These are phyloP conservation scores for Helicoverpa armigera DNA, from an alignment of 1,140 invertebrate species.

Conservation along the genomic window DNA sequence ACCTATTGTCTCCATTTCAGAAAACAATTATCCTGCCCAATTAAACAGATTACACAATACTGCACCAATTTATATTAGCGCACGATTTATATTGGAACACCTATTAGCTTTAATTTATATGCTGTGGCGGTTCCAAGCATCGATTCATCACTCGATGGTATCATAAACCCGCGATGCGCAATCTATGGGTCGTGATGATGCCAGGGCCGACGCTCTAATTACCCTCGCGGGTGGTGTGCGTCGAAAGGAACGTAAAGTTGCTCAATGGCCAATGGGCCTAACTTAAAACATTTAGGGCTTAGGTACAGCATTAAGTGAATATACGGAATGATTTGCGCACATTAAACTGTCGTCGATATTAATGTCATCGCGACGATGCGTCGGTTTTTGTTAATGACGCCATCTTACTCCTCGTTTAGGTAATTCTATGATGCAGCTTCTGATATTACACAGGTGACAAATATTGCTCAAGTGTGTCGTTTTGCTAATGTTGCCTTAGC, in stretches of 20 bases:
- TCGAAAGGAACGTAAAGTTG: constrained; percentile 3
- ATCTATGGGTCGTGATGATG: constrained; percentile 16
- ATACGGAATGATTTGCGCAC: background rate
- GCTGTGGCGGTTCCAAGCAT: background rate
- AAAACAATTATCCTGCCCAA: background rate
- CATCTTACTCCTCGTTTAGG: background rate
- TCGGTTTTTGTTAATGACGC: background rate
- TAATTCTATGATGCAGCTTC: background rate
- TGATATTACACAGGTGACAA: background rate
- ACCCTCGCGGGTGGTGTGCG: constrained; percentile 2
- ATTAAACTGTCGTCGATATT: constrained; percentile 22
- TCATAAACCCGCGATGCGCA: constrained; percentile 23
- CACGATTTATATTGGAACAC: constrained; percentile 29
- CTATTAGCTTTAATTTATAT: constrained; percentile 32
- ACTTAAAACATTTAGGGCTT: background rate
- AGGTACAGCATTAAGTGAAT: background rate
- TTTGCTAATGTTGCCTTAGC: no score
- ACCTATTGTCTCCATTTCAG: no score
- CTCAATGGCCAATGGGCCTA: background rate
- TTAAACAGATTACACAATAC: constrained; percentile 5
- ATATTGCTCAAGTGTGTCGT: background rate
- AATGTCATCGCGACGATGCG: background rate
- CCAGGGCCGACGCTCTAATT: constrained; percentile 38
- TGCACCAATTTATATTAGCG: constrained; percentile 10
- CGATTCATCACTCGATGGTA: constrained; percentile 22